Percentiles rank a stretch among this genome's conserved stretches.
Conservation (phyloP, 2,113 vertebrate species). For the Psammodynastes pulverulentus region DNA sequence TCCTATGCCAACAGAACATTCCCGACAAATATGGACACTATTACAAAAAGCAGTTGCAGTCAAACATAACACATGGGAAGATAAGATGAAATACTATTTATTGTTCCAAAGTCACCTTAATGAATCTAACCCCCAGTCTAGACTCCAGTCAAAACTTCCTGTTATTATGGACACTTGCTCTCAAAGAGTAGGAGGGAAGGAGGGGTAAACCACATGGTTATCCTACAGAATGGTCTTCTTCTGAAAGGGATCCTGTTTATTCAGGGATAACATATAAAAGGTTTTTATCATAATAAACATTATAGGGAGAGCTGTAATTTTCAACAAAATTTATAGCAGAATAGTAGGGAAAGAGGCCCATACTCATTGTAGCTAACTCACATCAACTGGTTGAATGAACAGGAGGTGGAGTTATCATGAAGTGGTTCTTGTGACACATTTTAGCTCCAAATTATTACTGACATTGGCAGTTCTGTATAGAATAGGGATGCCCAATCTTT, state of each 20-base stretch:
- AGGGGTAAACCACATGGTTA: neutral
- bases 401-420: neutral
- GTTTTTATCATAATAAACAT: neutral
- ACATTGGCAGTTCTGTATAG: accelerated
- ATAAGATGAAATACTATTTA: neutral
- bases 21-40: neutral
- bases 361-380: neutral
- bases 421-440: neutral
- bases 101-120: neutral
- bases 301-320: neutral
- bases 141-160: neutral
- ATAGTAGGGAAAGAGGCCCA: neutral
- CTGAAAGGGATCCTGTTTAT: neutral
- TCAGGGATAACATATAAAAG: neutral
- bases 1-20: neutral
- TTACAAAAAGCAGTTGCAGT: neutral
- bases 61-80: neutral
- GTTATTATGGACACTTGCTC: neutral
- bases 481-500: neutral
- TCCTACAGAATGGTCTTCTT: neutral
- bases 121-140: neutral
- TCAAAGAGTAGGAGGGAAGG: neutral
- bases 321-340: neutral
- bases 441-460: neutral
- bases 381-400: neutral